Evolutionary conservation across 2,113 vertebrate species (phyloP).

Genomic region (Rhegmatorhina hoffmannsi): DNA sequence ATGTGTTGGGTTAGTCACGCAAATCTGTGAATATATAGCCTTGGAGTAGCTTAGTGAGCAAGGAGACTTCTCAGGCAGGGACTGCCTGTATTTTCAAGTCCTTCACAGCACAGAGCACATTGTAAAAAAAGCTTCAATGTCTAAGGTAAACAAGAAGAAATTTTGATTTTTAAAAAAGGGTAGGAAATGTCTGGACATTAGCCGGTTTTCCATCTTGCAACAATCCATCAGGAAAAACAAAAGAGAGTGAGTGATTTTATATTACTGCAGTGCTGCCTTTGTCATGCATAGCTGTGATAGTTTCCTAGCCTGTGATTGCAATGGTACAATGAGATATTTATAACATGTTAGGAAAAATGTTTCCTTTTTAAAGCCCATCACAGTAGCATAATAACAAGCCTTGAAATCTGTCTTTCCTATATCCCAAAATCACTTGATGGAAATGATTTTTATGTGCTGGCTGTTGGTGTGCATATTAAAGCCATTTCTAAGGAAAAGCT

Average conservation of each 20-base stretch:
- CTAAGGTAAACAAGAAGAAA: not conserved
- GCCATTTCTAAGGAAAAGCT: conserved; percentile 12
- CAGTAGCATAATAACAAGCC: conserved; percentile 31
- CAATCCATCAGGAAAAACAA: not conserved
- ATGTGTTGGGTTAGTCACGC: not conserved
- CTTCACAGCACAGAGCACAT: not conserved
- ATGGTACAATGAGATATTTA: conserved; percentile 36
- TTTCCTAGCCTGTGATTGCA: not conserved
- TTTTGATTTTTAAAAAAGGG: not conserved
- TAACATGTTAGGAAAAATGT: conserved; percentile 38
- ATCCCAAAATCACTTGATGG: not conserved
- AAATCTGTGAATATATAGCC: not conserved
- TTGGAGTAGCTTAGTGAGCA: not conserved
- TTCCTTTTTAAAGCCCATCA: conserved; percentile 52
- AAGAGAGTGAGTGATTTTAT: not conserved
- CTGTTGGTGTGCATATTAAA: conserved; percentile 29
- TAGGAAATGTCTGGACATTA: not conserved
- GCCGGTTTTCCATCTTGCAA: not conserved
- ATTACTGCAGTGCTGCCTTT: not conserved
- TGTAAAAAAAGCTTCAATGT: not conserved
- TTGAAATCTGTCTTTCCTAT: conserved; percentile 20
- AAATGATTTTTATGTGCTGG: conserved; percentile 39
- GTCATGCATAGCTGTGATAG: not conserved
- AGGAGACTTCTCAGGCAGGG: not conserved
- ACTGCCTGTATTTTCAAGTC: not conserved